Evolutionary conservation across 1,140 invertebrate species (phyloP), one percentile per base, ranked within the genome.

Genomic region (Plutomurus gul): DNA sequence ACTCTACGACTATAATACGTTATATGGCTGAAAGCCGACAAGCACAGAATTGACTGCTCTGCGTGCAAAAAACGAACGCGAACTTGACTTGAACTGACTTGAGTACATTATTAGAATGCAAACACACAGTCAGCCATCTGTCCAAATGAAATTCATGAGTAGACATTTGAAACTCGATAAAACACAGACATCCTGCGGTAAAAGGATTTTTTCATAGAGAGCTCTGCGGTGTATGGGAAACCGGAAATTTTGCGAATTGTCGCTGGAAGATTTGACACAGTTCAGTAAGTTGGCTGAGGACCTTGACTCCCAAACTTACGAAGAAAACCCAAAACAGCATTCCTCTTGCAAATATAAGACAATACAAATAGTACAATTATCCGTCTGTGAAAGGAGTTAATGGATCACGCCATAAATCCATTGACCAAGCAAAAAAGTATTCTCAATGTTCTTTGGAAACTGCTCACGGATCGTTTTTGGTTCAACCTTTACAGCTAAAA

Each of bases 341-440:
- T 65, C 56, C 56, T n/a, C n/a, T 18, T 65, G 56, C 30, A 65
- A 30, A n/a, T n/a, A n/a, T n/a, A 65, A 30, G 22, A 46, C 43
- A n/a, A n/a, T 10, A 22, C 47, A 22, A 65, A 65, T 27, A 27
- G 22, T n/a, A 65, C 56, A 65, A 65, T 65, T 65, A 65, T 18
- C 56, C 56, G 27, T 65, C 56, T 65, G 13, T 36, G 56, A 65
- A 65, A 27, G 56, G 16, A 65, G 27, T 30, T 65, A 65, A 65
- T 65, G 56, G 56, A 65, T 65, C 56, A 65, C 56, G 56, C 56
- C 13, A 65, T 65, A 65, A 65, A 65, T 65, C 56, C 56, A 65
- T 65, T 65, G 27, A 65, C 27, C 30, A 65, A 65, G 27, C 10
- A 30, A 65, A 65, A 60, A 65, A 65, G 36, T 51, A 51, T 65